Percentiles rank a stretch among this genome's conserved stretches.
These are phyloP conservation scores for Merops nubicus DNA, from an alignment of 2,113 vertebrate species.

Conservation along the genomic window DNA sequence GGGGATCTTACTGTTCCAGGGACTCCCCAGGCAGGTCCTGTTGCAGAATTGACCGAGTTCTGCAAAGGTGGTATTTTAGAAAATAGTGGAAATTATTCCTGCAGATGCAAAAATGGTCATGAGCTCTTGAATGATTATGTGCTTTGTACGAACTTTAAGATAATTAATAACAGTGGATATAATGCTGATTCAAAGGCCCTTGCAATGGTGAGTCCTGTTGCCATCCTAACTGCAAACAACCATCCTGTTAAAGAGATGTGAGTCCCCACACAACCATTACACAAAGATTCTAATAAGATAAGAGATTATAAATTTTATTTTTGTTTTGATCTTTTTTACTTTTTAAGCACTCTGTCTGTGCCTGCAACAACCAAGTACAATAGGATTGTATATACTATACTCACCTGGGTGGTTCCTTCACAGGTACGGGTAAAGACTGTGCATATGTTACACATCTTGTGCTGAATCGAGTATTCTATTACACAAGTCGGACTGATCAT, in stretches of 20 bases:
- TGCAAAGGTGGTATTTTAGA: neutral
- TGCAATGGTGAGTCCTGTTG: neutral
- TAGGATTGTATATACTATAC: neutral
- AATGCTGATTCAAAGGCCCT: neutral
- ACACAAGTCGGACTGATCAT: fast-evolving
- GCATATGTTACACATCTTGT: neutral
- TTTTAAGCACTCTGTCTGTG: neutral
- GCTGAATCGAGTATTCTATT: neutral
- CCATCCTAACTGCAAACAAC: neutral
- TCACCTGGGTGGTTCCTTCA: neutral
- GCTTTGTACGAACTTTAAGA: neutral
- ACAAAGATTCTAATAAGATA: neutral
- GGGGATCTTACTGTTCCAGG: neutral
- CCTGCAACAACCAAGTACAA: neutral
- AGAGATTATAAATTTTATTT: neutral
- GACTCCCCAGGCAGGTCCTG: neutral
- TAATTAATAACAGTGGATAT: neutral
- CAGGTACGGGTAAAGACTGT: neutral
- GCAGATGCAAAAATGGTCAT: neutral
- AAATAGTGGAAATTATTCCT: neutral
- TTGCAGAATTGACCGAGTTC: neutral
- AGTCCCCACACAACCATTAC: neutral
- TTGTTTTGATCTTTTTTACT: neutral
- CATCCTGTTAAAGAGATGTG: neutral
- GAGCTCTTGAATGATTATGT: fast-evolving